These are phyloP conservation scores for Zaprionus kolodkinae DNA, from an alignment of 1,140 invertebrate species.

Conservation along the genomic window DNA sequence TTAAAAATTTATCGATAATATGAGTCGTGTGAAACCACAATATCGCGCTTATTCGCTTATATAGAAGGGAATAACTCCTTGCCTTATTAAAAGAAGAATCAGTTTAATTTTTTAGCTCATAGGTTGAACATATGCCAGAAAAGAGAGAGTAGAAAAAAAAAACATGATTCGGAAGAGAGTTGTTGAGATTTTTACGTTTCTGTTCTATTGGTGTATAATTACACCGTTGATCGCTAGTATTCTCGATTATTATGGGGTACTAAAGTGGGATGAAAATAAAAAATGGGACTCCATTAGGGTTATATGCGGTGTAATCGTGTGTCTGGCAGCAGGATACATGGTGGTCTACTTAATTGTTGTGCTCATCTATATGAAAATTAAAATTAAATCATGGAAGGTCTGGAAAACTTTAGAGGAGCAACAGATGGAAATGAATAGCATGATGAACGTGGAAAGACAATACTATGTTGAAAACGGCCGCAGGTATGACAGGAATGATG, in stretches of 20 bases:
- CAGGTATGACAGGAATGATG: neutral
- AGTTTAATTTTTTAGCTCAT: conserved; percentile 3
- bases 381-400: neutral
- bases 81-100: neutral
- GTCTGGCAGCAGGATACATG: conserved; percentile 9
- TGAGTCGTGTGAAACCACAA: no score
- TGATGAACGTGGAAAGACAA: conserved; percentile 9
- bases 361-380: conserved; percentile 1
- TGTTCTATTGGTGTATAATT: conserved; percentile 25
- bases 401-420: neutral
- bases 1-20: no score
- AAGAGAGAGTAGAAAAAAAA: no score
- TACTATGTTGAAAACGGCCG: neutral
- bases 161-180: conserved; percentile 35
- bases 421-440: neutral
- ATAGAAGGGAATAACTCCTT: no score
- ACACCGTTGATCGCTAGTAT: neutral
- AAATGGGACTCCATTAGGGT: neutral
- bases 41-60: no score
- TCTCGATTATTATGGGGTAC: neutral
- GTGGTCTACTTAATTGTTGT: conserved; percentile 20
- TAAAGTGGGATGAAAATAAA: neutral
- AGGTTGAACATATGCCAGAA: neutral
- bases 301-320: neutral
- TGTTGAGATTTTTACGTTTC: conserved; percentile 22